Percentiles rank a stretch among this genome's conserved stretches.
Conservation (phyloP, 2,888 invertebrate species). For the Pandemis heparana region DNA sequence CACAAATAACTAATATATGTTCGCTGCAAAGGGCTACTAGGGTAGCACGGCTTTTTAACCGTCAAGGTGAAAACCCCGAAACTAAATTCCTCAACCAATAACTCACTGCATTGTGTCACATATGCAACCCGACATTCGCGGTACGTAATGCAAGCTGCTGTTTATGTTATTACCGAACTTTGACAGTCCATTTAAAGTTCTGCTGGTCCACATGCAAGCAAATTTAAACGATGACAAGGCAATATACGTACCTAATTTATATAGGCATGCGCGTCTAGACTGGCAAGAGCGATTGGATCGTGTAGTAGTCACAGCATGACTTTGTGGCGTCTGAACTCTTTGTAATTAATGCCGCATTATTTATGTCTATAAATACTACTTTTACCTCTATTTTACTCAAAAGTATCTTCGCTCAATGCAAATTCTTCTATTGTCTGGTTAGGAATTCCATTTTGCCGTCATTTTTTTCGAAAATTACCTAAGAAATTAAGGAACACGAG, state of each 20-base stretch:
- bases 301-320: not conserved
- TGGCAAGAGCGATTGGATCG: not conserved
- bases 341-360: not conserved
- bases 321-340: not conserved
- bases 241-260: not conserved
- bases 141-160: slow-evolving; percentile 30
- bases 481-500: too few relatives aligned
- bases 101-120: slow-evolving; percentile 15
- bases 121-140: slow-evolving; percentile 11
- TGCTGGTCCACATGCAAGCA: slow-evolving; percentile 24
- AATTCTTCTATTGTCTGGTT: too few relatives aligned
- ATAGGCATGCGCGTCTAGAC: not conserved
- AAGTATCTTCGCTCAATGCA: too few relatives aligned
- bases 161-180: slow-evolving; percentile 47
- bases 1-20: too few relatives aligned
- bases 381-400: too few relatives aligned
- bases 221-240: slow-evolving; percentile 18
- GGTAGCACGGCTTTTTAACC: too few relatives aligned
- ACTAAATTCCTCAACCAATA: not conserved
- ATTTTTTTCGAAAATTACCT: too few relatives aligned
- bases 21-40: too few relatives aligned
- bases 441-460: too few relatives aligned
- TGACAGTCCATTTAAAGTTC: slow-evolving; percentile 49
- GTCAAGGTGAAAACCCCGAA: not conserved
- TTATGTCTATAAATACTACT: not conserved